These are phyloP conservation scores for Spheniscus humboldti DNA, from an alignment of 2,797 vertebrate species.

Conservation along the genomic window DNA sequence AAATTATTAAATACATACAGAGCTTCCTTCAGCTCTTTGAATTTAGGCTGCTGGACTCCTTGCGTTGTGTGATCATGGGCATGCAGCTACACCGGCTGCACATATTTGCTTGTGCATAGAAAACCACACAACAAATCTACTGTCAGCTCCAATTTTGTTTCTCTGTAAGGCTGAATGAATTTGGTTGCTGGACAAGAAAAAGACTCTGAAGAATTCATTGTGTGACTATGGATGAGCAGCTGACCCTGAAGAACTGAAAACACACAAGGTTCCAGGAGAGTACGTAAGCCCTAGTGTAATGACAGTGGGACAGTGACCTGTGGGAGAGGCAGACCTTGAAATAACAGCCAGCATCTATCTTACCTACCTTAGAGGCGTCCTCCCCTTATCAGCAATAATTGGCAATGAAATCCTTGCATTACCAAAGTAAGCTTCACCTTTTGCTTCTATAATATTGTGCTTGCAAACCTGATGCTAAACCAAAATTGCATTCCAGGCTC, in stretches of 20 bases:
- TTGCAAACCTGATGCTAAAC: neutral
- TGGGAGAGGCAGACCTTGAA: neutral
- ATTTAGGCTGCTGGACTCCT: neutral
- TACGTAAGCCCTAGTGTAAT: fast-evolving
- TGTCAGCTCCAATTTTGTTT: neutral
- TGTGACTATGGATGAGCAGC: neutral
- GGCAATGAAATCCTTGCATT: neutral
- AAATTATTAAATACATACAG: neutral
- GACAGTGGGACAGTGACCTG: neutral
- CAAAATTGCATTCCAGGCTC: neutral
- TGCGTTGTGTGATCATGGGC: neutral
- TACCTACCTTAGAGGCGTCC: neutral
- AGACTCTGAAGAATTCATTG: neutral
- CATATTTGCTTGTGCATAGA: neutral
- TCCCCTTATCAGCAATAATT: neutral
- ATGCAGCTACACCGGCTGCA: neutral
- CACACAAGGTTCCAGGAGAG: neutral
- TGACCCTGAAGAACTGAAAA: neutral
- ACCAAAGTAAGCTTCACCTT: neutral
- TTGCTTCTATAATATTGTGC: neutral
- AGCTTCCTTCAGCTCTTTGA: neutral
- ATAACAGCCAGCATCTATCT: neutral
- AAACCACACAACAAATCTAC: neutral
- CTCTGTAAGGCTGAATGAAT: neutral
- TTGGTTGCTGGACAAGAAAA: neutral